Percentiles rank a stretch among this genome's conserved stretches.
phyloP scores from a whole-genome alignment of 2,797 vertebrate species.

The Gallirallus australis region DNA sequence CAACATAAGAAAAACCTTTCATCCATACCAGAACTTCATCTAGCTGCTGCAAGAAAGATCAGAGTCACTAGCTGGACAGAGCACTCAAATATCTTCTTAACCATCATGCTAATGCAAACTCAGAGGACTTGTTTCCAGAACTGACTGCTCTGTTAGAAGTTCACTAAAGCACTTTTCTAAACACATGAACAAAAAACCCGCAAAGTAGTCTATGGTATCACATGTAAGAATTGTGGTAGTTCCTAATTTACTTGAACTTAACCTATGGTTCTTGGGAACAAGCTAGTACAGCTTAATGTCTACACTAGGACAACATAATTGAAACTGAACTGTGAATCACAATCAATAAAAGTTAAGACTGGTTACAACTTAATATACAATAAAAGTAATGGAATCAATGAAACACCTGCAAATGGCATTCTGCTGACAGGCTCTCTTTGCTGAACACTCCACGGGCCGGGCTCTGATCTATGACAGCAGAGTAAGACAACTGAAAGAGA shows the following conservation, averaged over 20 bases:
- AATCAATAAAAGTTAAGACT: not conserved
- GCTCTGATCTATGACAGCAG: not conserved
- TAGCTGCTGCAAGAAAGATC: not conserved
- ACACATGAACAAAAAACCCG: not conserved
- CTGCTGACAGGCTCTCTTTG: not conserved
- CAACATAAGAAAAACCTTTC: not conserved
- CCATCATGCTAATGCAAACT: not conserved
- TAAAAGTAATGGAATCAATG: not conserved
- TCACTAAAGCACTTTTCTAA: not conserved
- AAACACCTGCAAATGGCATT: not conserved
- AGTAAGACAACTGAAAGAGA: not conserved
- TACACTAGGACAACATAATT: not conserved
- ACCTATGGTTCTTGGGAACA: not conserved
- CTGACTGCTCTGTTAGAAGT: not conserved
- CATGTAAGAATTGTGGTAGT: not conserved
- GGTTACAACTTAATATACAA: not conserved
- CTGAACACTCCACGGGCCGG: not conserved
- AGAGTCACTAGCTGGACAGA: not conserved
- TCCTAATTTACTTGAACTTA: slow-evolving; percentile 12
- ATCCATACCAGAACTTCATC: not conserved
- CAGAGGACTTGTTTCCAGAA: not conserved
- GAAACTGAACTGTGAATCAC: slow-evolving; percentile 31
- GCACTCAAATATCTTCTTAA: not conserved
- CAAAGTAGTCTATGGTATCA: not conserved
- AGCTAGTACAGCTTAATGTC: not conserved